Conservation (phyloP, 2,888 invertebrate species). For the Drosophila mimica region DNA sequence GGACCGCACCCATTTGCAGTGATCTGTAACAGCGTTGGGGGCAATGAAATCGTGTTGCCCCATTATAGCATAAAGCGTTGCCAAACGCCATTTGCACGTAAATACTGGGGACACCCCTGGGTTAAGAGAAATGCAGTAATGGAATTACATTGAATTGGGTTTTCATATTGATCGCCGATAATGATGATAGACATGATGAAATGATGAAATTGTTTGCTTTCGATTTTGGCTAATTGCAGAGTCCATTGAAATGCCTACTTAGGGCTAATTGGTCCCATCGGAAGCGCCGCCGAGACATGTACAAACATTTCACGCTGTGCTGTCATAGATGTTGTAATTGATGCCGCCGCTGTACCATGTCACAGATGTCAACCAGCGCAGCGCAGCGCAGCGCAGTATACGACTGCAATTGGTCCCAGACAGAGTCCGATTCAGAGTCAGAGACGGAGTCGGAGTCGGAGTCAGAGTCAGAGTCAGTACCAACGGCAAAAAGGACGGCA, state of each 20-base stretch:
- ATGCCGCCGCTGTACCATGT: constrained; percentile 82
- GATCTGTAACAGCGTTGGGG: constrained; percentile 20
- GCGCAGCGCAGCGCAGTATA: constrained; percentile 25
- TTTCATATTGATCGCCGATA: constrained; percentile 36
- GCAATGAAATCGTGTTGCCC: constrained; percentile 43
- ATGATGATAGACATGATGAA: constrained; percentile 60
- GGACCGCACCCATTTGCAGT: constrained; percentile 1
- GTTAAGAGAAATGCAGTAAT: constrained; percentile 22
- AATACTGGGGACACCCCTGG: constrained; percentile 58
- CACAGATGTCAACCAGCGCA: constrained; percentile 73
- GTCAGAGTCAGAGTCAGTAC: constrained; percentile 10
- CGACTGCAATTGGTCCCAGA: constrained; percentile 28
- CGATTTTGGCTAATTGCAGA: constrained; percentile 79
- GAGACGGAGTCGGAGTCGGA: constrained; percentile 8
- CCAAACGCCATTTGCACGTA: constrained; percentile 73
- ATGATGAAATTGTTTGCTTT: constrained; percentile 78
- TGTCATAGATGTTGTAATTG: constrained; percentile 84
- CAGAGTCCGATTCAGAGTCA: neutral
- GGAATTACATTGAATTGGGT: constrained; percentile 29
- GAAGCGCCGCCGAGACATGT: constrained; percentile 77
- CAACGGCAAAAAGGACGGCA: constrained; percentile 59
- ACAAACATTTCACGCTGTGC: constrained; percentile 84
- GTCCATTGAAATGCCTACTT: constrained; percentile 80
- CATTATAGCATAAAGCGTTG: constrained; percentile 76
- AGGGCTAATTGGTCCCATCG: constrained; percentile 81